Percentiles rank a stretch among this genome's conserved stretches.
These are phyloP conservation scores for Pionites leucogaster DNA, from an alignment of 2,113 vertebrate species.

Conservation along the genomic window DNA sequence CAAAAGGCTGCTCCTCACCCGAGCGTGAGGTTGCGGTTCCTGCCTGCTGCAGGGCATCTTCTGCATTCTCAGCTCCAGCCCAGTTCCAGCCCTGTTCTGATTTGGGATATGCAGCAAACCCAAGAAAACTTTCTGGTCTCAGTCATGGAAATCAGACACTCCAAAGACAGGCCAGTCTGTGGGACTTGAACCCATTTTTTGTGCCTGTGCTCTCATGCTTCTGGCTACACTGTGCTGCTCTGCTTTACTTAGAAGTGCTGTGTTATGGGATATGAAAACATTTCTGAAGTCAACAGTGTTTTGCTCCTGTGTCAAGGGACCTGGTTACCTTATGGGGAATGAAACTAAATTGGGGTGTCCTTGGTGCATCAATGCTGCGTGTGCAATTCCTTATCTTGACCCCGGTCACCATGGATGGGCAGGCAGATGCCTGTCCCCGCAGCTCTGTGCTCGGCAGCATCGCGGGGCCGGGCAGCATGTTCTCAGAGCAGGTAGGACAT, in stretches of 20 bases:
- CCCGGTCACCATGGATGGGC: accelerated
- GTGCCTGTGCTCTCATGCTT: accelerated
- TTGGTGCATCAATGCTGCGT: accelerated
- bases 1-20: not conserved
- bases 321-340: accelerated
- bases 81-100: accelerated
- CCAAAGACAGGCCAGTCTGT: not conserved
- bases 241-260: accelerated
- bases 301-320: accelerated
- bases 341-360: accelerated
- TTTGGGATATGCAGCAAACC: not conserved
- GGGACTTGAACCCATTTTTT: not conserved
- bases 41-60: not conserved
- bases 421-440: accelerated
- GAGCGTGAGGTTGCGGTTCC: not conserved
- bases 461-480: not conserved
- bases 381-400: not conserved
- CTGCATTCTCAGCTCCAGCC: not conserved
- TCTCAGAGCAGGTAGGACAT: not conserved
- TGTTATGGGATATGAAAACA: accelerated
- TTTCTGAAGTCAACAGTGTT: accelerated
- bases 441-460: not conserved
- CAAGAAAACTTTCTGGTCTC: not conserved
- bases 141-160: not conserved
- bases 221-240: accelerated